Evolutionary conservation across 2,888 invertebrate species (phyloP), one percentile per base, ranked within the genome.

Genomic region (Dynastes hyllus): DNA sequence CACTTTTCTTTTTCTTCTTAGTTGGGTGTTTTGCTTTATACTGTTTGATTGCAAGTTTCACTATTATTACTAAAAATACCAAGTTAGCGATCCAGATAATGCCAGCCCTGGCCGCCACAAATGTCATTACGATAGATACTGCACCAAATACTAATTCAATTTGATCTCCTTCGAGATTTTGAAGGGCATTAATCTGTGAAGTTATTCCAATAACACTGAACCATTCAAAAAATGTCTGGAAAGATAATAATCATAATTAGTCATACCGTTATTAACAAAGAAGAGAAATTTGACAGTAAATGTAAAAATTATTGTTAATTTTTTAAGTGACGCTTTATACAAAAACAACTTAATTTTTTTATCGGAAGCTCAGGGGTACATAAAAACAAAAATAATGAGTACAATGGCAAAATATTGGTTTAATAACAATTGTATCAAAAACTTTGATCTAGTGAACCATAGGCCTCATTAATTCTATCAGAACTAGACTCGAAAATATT

Each of bases 21-120:
- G 50, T 78, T 70, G 69, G 67, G 80, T 71, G 81, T 79, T 55
- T 77, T 82, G 22, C 79, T 81, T 13, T 70, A 13, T 51, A 70
- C 13, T 70, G 51, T 82, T 70, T 8, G 79, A 65, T 51, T 45
- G 84, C 82, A 2, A 82, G 79, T 76, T 82, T 81, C 3, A 82
- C 27, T 5, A 87, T 82, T n/a, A 80, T 80, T 37, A 85, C 83
- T 69, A 87, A 83, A 51, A 84, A 79, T 4, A 84, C 66, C 9
- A 85, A 79, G 71, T 87, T 87, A 5, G 83, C 27, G 4, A 86
- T 75, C 86, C 86, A 87, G 16, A 86, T 79, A 32, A 86, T 13
- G 27, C 85, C 75, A 50, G 83, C 82, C 76, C 86, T 83, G 4
- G 83, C 81, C 37, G 84, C 83, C 11, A 86, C 53, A 22, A 79